These are phyloP conservation scores for Stomorhina lunata DNA, from an alignment of 2,888 invertebrate genomes.

Conservation along the genomic window DNA sequence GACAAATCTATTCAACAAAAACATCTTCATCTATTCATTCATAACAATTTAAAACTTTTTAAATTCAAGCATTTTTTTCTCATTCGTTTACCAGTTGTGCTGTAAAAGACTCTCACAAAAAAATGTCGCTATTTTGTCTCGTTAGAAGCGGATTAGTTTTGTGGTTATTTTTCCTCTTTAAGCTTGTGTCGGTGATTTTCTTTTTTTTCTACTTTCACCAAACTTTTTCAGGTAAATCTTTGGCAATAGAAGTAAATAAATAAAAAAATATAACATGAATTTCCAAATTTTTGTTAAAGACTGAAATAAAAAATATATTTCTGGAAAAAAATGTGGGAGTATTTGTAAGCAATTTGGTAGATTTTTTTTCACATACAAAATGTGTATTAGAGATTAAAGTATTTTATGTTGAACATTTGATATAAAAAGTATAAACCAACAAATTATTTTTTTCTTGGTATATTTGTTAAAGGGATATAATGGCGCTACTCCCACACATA, in stretches of 20 bases:
- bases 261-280: constrained; percentile 14
- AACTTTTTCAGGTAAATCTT: constrained; percentile 38
- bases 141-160: constrained; percentile 62
- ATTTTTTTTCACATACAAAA: neutral
- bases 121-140: constrained; percentile 54
- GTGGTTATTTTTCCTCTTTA: constrained; percentile 45
- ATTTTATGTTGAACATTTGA: constrained; percentile 14
- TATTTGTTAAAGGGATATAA: constrained; percentile 15
- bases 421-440: neutral
- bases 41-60: constrained; percentile 30
- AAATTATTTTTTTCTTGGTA: neutral
- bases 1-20: neutral
- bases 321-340: neutral
- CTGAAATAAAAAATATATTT: neutral
- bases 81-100: neutral
- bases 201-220: neutral
- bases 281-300: constrained; percentile 3
- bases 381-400: constrained; percentile 32
- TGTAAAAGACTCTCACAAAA: neutral
- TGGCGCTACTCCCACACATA: neutral
- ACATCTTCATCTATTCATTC: neutral
- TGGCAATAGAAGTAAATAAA: constrained; percentile 25
- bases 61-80: constrained; percentile 1
- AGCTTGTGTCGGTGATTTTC: neutral
- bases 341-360: neutral